These are phyloP conservation scores for Athene cunicularia DNA, from an alignment of 2,113 vertebrate species.

Conservation along the genomic window DNA sequence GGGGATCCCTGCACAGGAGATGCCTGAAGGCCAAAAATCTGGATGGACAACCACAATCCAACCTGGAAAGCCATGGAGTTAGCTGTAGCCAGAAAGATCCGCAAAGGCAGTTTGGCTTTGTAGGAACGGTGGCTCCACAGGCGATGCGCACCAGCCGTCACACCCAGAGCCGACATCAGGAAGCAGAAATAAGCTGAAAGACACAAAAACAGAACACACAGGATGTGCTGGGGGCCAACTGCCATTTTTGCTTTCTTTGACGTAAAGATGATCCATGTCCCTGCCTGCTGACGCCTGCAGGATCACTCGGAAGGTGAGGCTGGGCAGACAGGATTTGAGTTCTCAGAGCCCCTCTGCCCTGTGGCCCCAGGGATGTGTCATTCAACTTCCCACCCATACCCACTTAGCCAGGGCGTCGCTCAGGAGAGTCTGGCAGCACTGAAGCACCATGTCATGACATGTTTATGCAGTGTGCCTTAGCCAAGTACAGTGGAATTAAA, in stretches of 20 bases:
- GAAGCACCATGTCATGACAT: neutral
- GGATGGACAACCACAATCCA: neutral
- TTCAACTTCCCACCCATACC: neutral
- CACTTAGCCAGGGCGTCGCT: neutral
- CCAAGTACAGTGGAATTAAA: neutral
- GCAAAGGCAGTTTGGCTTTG: conserved; percentile 83
- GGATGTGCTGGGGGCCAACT: neutral
- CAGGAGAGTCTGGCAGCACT: neutral
- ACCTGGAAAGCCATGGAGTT: conserved; percentile 90
- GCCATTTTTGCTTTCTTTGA: neutral
- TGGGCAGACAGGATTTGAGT: neutral
- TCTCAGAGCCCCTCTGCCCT: neutral
- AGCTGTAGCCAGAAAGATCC: conserved; percentile 81
- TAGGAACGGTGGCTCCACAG: conserved; percentile 85
- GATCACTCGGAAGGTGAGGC: neutral
- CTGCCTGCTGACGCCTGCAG: neutral
- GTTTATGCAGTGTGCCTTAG: accelerated
- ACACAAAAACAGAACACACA: conserved; percentile 30
- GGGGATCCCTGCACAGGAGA: neutral
- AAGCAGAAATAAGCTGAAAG: conserved; percentile 81
- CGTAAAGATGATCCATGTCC: neutral
- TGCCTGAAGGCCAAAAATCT: neutral
- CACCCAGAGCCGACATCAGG: conserved; percentile 76
- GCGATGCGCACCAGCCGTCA: conserved; percentile 81
- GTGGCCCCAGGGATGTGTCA: accelerated